Evolutionary conservation across 1,140 invertebrate species (phyloP).

Genomic region (Drosophila simulans): DNA sequence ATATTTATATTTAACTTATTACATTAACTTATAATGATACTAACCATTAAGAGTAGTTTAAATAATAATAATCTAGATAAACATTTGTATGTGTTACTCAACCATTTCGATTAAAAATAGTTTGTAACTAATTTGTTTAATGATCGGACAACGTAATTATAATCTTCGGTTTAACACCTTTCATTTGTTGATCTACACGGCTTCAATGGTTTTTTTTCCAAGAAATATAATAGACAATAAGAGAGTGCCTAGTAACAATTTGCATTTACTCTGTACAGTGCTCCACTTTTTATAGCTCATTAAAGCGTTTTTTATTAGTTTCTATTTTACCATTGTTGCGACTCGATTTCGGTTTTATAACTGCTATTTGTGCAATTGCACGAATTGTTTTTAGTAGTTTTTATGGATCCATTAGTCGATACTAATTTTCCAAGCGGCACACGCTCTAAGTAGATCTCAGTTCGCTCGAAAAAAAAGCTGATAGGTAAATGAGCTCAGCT

Average conservation of each 20-base stretch:
- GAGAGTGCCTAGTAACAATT: slow-evolving; percentile 24
- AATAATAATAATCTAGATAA: too few relatives aligned
- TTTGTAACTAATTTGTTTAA: not conserved
- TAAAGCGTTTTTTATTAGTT: slow-evolving; percentile 51
- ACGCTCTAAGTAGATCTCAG: slow-evolving; percentile 39
- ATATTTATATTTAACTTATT: too few relatives aligned
- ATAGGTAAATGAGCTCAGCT: slow-evolving; percentile 52
- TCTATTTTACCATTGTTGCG: slow-evolving; percentile 36
- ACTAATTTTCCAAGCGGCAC: slow-evolving; percentile 51
- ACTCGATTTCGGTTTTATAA: slow-evolving; percentile 31
- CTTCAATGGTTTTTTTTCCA: not conserved
- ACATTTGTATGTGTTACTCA: too few relatives aligned
- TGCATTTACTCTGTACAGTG: slow-evolving; percentile 52
- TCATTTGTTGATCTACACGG: not conserved
- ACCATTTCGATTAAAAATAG: too few relatives aligned
- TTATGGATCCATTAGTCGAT: slow-evolving; percentile 36
- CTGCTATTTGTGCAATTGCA: slow-evolving; percentile 73
- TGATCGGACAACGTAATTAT: not conserved
- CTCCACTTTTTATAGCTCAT: slow-evolving; percentile 51
- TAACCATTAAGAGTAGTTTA: too few relatives aligned
- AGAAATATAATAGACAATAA: not conserved
- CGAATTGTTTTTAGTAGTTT: slow-evolving; percentile 42
- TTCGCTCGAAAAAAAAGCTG: slow-evolving; percentile 17
- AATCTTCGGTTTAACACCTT: not conserved
- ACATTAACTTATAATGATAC: too few relatives aligned